phyloP scores from a whole-genome alignment of 2,113 vertebrate genomes.

The Alouatta palliata region DNA sequence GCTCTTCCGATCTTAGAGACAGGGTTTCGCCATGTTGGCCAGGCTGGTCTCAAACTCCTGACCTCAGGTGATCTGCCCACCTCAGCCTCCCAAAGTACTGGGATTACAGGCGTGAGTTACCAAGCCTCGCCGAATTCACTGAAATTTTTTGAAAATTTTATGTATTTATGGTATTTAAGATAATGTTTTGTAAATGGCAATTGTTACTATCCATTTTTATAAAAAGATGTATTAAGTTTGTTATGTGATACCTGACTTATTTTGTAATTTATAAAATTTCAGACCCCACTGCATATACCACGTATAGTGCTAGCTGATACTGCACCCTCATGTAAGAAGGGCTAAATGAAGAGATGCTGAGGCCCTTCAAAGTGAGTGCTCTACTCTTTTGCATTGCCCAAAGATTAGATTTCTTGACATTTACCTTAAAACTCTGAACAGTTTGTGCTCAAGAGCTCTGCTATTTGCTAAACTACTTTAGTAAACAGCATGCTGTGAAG shows the following conservation, averaged over 20 bases:
- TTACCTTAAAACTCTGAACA: constrained; percentile 35
- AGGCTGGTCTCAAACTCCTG: too few species aligned
- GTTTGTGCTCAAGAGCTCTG: neutral
- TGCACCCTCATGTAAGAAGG: neutral
- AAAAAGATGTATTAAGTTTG: neutral
- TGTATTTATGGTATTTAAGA: too few species aligned
- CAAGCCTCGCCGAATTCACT: too few species aligned
- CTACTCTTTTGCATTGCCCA: neutral
- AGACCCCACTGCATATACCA: neutral
- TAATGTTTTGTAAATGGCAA: neutral
- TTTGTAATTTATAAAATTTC: constrained; percentile 17
- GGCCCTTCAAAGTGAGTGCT: neutral
- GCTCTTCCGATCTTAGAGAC: too few species aligned
- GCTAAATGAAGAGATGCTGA: neutral
- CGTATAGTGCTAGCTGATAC: neutral
- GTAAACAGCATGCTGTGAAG: neutral
- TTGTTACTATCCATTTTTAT: constrained; percentile 17
- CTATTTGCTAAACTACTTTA: constrained; percentile 29
- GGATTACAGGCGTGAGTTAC: too few species aligned
- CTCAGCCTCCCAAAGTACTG: too few species aligned
- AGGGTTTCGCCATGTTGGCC: too few species aligned
- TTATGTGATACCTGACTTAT: constrained; percentile 23
- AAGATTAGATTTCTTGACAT: constrained; percentile 36
- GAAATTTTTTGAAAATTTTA: too few species aligned
- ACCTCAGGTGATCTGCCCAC: too few species aligned